Conservation (phyloP, 2,113 vertebrate species). For the Eclectus roratus region DNA sequence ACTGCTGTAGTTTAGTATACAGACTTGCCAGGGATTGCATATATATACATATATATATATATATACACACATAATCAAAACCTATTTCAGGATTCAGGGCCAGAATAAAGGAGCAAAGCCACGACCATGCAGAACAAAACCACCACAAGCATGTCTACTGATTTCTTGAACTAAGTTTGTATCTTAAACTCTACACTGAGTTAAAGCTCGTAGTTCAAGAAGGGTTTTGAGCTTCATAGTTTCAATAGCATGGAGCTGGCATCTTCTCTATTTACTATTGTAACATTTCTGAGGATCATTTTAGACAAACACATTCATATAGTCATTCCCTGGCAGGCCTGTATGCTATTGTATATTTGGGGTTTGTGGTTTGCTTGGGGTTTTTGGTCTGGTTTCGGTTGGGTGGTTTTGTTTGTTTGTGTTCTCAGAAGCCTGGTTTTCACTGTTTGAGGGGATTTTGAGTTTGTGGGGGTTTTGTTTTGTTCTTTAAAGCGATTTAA, state of each 20-base stretch:
- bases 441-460: background rate
- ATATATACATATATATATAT: fast-evolving
- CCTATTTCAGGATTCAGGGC: background rate
- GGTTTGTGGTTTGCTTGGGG: too few relatives aligned
- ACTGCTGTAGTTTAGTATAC: background rate
- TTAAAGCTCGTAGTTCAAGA: background rate
- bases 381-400: background rate
- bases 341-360: background rate
- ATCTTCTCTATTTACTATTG: background rate
- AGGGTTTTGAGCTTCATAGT: background rate
- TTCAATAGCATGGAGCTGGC: background rate
- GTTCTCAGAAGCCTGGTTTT: background rate
- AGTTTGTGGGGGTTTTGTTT: background rate
- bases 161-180: background rate
- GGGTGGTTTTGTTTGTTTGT: background rate
- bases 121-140: background rate
- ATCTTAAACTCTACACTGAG: background rate
- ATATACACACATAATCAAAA: background rate
- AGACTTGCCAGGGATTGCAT: background rate
- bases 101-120: background rate
- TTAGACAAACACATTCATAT: background rate
- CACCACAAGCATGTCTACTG: background rate
- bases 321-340: background rate
- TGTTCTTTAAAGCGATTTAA: background rate
- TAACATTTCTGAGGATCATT: background rate